Evolutionary conservation across 2,113 vertebrate species (phyloP).

Genomic region (Bothrops jararaca): DNA sequence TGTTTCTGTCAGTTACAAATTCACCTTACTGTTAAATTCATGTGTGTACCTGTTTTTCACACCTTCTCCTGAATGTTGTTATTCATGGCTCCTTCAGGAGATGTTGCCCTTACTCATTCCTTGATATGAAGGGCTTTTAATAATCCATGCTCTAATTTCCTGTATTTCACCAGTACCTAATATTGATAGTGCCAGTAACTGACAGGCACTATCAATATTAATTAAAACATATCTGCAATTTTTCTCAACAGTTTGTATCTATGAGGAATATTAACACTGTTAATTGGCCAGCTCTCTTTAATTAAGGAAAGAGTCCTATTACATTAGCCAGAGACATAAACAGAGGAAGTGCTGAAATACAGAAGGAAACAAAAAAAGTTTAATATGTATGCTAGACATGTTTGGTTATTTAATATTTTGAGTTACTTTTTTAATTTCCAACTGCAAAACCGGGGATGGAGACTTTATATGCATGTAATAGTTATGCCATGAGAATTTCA

Average conservation of each 20-base stretch:
- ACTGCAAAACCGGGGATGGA: not conserved
- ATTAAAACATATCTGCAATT: conserved; percentile 44
- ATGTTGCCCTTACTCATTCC: not conserved
- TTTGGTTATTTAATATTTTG: not conserved
- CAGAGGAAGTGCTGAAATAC: not conserved
- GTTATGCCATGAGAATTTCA: not conserved
- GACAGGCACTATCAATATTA: conserved; percentile 40
- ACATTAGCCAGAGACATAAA: not conserved
- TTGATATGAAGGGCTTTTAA: not conserved
- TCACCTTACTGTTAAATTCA: conserved; percentile 40
- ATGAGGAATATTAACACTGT: not conserved
- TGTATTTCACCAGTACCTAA: conserved; percentile 32
- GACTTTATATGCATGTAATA: not conserved
- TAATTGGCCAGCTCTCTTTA: not conserved
- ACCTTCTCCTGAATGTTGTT: conserved; percentile 39
- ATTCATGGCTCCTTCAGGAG: conserved; percentile 38
- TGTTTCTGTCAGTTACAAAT: conserved; percentile 28
- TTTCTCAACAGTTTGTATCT: conserved; percentile 5
- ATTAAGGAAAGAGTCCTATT: not conserved
- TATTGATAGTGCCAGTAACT: conserved; percentile 43
- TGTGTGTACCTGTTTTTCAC: conserved; percentile 38
- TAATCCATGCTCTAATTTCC: conserved; percentile 27
- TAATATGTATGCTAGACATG: not conserved
- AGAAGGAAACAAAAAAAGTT: not conserved
- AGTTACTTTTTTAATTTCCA: not conserved